Percentiles rank a stretch among this genome's conserved stretches.
These are phyloP conservation scores for Hypanus sabinus DNA, from an alignment of 2,113 vertebrate genomes.

Conservation along the genomic window DNA sequence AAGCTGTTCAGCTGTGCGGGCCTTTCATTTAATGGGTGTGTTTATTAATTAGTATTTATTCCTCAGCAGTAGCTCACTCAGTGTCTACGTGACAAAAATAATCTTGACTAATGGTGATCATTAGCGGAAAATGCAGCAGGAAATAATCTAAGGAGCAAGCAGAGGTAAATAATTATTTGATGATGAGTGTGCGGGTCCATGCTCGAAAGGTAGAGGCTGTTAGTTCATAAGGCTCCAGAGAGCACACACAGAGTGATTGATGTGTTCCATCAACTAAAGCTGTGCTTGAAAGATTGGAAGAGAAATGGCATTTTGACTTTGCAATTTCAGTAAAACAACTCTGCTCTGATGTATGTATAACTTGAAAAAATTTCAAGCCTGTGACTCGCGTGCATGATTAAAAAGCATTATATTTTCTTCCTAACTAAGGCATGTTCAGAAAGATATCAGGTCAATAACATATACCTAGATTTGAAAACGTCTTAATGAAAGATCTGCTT, in stretches of 20 bases:
- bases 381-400: background rate
- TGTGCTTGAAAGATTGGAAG: background rate
- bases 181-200: background rate
- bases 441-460: background rate
- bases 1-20: background rate
- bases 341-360: conserved; percentile 21
- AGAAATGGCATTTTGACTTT: background rate
- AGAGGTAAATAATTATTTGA: conserved; percentile 27
- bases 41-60: conserved; percentile 21
- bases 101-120: conserved; percentile 12
- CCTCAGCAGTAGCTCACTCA: background rate
- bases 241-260: conserved; percentile 12
- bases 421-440: background rate
- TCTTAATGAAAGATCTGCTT: background rate
- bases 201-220: conserved; percentile 17
- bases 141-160: conserved; percentile 1
- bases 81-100: conserved; percentile 29
- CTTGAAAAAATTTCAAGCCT: background rate
- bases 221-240: conserved; percentile 7
- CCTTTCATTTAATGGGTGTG: background rate
- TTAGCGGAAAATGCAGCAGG: background rate
- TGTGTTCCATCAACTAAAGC: conserved; percentile 19
- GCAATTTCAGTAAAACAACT: conserved; percentile 13
- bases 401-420: background rate
- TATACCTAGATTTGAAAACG: background rate